A percentile compares a stretch with the other conserved stretches of the same genome.
phyloP scores from a whole-genome alignment of 37 sponge, comb jelly and placozoan species.

The Oscarella lobularis region DNA sequence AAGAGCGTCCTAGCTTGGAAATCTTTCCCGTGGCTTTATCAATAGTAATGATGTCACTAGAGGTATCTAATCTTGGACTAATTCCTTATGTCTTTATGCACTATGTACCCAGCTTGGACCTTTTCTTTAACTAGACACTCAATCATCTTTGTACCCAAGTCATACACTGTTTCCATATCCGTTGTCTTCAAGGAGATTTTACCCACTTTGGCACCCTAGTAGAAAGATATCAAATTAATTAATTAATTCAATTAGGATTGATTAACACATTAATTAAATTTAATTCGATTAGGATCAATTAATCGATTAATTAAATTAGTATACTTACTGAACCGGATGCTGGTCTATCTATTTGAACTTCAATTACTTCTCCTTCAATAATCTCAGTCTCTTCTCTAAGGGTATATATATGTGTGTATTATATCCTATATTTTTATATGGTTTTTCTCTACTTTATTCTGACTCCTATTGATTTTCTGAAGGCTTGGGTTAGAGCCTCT shows the following conservation, averaged over 20 bases:
- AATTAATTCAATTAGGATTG: neutral
- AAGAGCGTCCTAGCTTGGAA: conserved; percentile 79
- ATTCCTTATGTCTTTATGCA: conserved; percentile 6
- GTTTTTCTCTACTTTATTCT: conserved; percentile 70
- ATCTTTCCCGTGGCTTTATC: conserved; percentile 92
- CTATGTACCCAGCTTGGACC: conserved; percentile 78
- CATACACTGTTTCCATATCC: conserved; percentile 97
- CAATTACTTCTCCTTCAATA: conserved; percentile 97
- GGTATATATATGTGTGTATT: too few relatives aligned
- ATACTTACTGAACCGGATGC: conserved; percentile 67
- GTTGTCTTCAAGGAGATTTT: conserved; percentile 96
- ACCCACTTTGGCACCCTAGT: conserved; percentile 82
- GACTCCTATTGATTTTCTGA: conserved; percentile 89
- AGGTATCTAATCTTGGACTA: neutral
- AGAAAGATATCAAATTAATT: neutral
- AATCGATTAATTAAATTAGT: neutral
- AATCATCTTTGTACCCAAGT: conserved; percentile 95
- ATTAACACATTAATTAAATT: neutral
- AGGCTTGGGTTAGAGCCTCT: conserved; percentile 91
- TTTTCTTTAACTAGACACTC: conserved; percentile 93
- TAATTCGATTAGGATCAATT: neutral
- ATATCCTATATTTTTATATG: too few relatives aligned
- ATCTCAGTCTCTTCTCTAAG: conserved; percentile 97
- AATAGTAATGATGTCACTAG: conserved; percentile 89
- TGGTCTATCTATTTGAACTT: conserved; percentile 93